phyloP scores from a whole-genome alignment of 2,797 vertebrate genomes.

The Leucoraja ocellata region DNA sequence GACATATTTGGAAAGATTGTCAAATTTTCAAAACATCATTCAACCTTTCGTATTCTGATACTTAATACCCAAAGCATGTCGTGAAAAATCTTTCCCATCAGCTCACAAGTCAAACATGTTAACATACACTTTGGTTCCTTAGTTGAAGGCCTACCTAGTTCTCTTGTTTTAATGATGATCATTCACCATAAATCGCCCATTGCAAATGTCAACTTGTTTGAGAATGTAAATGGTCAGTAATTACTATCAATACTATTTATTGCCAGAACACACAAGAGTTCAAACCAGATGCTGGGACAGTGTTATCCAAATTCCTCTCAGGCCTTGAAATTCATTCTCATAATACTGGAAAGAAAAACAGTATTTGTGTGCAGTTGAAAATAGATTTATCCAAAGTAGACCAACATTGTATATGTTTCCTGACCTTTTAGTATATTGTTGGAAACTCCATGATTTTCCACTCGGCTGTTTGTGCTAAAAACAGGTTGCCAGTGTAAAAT shows the following conservation, averaged over 20 bases:
- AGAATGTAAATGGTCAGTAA: background rate
- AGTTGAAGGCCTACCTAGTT: background rate
- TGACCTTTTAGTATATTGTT: too few relatives aligned
- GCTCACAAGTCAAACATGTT: background rate
- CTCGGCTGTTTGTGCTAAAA: too few relatives aligned
- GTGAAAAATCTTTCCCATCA: background rate
- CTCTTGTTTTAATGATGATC: background rate
- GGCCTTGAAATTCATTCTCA: too few relatives aligned
- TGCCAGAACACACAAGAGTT: background rate
- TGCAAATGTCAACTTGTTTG: background rate
- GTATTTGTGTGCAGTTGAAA: too few relatives aligned
- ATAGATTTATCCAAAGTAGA: too few relatives aligned
- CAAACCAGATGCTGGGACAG: background rate
- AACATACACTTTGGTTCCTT: background rate
- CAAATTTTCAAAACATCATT: constrained; percentile 7
- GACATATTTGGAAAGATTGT: background rate
- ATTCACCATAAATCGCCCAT: background rate
- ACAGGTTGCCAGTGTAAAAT: too few relatives aligned
- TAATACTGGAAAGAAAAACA: too few relatives aligned
- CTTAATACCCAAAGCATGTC: background rate
- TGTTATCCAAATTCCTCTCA: background rate
- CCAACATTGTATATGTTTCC: too few relatives aligned
- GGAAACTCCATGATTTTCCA: too few relatives aligned
- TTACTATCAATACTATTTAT: background rate
- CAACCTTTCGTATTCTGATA: background rate